Evolutionary conservation across 2,888 invertebrate genomes (phyloP), one percentile per base, ranked within the genome.

Genomic region (Perizoma flavofasciatum): DNA sequence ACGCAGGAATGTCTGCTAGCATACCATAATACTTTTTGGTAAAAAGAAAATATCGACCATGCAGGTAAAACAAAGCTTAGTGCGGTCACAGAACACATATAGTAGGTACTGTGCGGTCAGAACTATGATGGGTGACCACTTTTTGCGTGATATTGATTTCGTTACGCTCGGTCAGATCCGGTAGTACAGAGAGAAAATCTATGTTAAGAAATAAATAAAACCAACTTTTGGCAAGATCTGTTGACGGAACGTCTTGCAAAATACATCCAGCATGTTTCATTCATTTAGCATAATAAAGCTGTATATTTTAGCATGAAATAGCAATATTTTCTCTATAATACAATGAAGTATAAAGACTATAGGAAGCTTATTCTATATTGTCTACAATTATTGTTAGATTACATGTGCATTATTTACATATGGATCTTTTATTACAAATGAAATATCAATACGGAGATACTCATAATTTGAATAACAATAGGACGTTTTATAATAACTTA

Each of bases 1-100:
- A 72, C 73, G 73, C 68, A 74, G 76, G 78, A 79, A 82, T 69
- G 64, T 49, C 59, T 55, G 49, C 56, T 52, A 41, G 41, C 54
- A 58, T 55, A 51, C 43, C 39, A 55, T 46, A 34, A 40, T 35
- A 53, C 53, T 11, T 53, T 39, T 46, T 37, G 37, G 7, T 7
- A 22, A 22, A 22, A 3, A 22, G 1, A 22, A 22, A 2, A 22
- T 22, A 22, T 22, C 3, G 22, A 2, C n/a, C 22, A 22, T 22
- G 22, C 22, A 22, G 22, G 22, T 22, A 22, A 22, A 22, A 22
- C 22, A 22, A 22, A 22, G 22, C 22, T 22, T 3, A 22, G 22
- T 41, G 10, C n/a, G n/a, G n/a, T n/a, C n/a, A n/a, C n/a, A n/a
- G n/a, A n/a, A n/a, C n/a, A n/a, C n/a, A n/a, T n/a, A n/a, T n/a